Evolutionary conservation across 2,113 vertebrate genomes (phyloP), one percentile per base, ranked within the genome.

Genomic region (Paramormyrops kingsleyae): DNA sequence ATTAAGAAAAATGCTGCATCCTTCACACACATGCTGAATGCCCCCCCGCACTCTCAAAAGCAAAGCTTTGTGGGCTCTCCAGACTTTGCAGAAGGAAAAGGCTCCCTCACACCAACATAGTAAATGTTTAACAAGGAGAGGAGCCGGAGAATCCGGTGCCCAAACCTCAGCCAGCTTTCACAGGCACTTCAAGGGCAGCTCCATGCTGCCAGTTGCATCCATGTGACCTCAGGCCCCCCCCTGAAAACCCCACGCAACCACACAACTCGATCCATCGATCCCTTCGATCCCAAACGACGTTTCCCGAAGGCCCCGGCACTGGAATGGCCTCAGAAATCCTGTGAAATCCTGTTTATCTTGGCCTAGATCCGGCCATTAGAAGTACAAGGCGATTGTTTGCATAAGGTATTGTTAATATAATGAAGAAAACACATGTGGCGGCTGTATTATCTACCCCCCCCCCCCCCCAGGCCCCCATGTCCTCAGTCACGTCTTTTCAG

Each of bases 301-400:
- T 88, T 88, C 27, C n/a, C 53, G 5, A 59, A 62, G 31, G 53
- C 53, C 19, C 56, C 8, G 27, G 0, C 4, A 24, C 83, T 17
- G 87, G 56, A 42, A 27, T 19, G 9, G 8, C 35, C 87, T 44
- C 42, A 46, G 39, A 62, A 85, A 31, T 31, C 74, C 89, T 59
- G 47, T 80, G 35, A 90, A 80, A 90, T 87, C 85, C 89, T 90
- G 89, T 80, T 90, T 90, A 87, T 49, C 35, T 88, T 90, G 89
- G 89, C 59, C 21, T 27, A 47, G 49, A 39, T 90, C 89, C 66
- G 9, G 39, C 24, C 89, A 66, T 46, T 56, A 88, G 56, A 70
- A 83, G 85, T 74, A 53, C 24, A 35, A 52, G 47, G 24, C 10
- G 4, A 52, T 80, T 90, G 47, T 87, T 88, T 90, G 52, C 66